Evolutionary conservation across 2,113 vertebrate species (phyloP).

Genomic region (Ochotona princeps): DNA sequence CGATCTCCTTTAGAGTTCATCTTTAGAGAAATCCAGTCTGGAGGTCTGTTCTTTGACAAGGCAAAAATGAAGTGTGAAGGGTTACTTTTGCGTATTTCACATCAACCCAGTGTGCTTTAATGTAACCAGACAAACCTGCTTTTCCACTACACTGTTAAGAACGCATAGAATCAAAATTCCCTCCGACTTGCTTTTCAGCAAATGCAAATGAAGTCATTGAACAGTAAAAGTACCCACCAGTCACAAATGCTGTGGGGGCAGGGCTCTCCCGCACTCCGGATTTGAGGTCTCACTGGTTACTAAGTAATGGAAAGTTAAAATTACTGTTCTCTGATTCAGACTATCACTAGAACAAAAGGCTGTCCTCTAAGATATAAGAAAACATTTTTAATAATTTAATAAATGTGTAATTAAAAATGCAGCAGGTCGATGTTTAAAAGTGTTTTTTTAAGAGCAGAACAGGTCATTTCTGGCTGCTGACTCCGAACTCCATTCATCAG

Average conservation of each 20-base stretch:
- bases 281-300: too few relatives aligned
- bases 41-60: neutral
- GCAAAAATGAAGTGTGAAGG: neutral
- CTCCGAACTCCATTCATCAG: too few relatives aligned
- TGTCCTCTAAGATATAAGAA: neutral
- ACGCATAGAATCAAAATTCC: neutral
- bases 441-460: too few relatives aligned
- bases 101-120: neutral
- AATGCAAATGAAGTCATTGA: neutral
- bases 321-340: neutral
- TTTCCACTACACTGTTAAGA: neutral
- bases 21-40: neutral
- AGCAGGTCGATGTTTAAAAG: neutral
- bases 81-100: neutral
- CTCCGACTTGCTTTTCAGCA: neutral
- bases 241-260: neutral
- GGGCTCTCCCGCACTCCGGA: too few relatives aligned
- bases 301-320: slow-evolving; percentile 30
- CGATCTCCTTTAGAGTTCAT: neutral
- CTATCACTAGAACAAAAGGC: neutral
- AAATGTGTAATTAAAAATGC: slow-evolving; percentile 7
- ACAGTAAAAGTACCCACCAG: neutral
- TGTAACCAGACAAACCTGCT: neutral
- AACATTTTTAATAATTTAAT: neutral
- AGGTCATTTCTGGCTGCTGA: too few relatives aligned